Conservation (phyloP, 1,140 invertebrate genomes). For the Drosophila quadrilineata region DNA sequence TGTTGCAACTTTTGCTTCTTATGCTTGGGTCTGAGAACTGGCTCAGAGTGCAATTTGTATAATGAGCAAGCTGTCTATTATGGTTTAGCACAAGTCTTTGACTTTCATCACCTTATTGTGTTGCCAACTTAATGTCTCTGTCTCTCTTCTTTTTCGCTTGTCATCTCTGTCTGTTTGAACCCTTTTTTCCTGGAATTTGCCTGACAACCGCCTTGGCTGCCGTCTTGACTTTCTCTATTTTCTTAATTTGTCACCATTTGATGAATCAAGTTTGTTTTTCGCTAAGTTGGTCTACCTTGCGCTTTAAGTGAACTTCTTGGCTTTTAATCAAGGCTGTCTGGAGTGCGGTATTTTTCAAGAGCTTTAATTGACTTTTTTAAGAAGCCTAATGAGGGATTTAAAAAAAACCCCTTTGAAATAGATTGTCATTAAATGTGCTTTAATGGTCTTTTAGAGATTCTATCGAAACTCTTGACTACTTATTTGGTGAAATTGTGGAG, state of each 20-base stretch:
- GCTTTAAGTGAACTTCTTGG: neutral
- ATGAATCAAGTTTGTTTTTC: neutral
- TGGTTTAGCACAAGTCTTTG: conserved; percentile 61
- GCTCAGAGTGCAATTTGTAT: conserved; percentile 67
- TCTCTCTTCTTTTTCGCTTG: neutral
- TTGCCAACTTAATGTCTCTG: conserved; percentile 8
- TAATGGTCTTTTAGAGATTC: no score
- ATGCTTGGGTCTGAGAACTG: conserved; percentile 7
- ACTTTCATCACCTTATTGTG: conserved; percentile 73
- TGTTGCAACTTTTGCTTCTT: neutral
- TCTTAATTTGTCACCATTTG: conserved; percentile 6
- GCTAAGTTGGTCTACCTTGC: neutral
- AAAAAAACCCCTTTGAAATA: no score
- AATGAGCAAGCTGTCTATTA: conserved; percentile 65
- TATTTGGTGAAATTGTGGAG: no score
- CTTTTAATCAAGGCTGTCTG: conserved; percentile 1
- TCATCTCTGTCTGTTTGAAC: neutral
- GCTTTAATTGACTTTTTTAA: no score
- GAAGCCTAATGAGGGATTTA: no score
- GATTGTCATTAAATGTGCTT: no score
- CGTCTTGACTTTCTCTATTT: conserved; percentile 8
- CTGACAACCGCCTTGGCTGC: neutral
- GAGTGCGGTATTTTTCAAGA: no score
- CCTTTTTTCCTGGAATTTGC: conserved; percentile 3
- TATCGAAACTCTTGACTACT: no score